phyloP scores from a whole-genome alignment of 2,113 vertebrate genomes.

The Oceanites oceanicus region DNA sequence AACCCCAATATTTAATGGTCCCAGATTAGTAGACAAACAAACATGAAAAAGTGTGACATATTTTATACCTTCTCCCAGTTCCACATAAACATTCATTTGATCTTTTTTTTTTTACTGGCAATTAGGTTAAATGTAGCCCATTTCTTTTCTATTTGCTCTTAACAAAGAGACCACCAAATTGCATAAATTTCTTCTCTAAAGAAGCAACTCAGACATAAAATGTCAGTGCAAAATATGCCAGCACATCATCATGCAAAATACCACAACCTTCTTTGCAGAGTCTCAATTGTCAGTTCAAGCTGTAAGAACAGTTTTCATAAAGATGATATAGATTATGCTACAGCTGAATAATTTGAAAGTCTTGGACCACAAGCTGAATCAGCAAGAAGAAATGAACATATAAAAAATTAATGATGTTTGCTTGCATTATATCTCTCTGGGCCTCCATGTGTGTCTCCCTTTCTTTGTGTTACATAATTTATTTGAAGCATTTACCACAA shows the following conservation, averaged over 20 bases:
- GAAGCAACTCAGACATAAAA: not conserved
- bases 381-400: not conserved
- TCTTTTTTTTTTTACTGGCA: not conserved
- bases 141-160: not conserved
- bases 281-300: not conserved
- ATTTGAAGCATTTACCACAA: conserved; percentile 3
- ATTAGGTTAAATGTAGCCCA: not conserved
- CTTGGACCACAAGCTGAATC: not conserved
- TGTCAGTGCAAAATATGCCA: not conserved
- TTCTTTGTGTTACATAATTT: not conserved
- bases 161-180: not conserved
- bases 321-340: not conserved
- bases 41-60: not conserved
- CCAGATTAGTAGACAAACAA: not conserved
- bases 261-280: not conserved
- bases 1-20: not conserved
- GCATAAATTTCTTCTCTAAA: not conserved
- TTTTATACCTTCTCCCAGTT: not conserved
- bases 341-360: not conserved
- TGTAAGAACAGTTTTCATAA: not conserved
- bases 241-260: not conserved
- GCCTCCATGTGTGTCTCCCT: not conserved
- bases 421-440: not conserved
- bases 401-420: not conserved
- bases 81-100: not conserved